Conservation (phyloP, 2,888 invertebrate genomes). For the Melikaiella ostensackeni region DNA sequence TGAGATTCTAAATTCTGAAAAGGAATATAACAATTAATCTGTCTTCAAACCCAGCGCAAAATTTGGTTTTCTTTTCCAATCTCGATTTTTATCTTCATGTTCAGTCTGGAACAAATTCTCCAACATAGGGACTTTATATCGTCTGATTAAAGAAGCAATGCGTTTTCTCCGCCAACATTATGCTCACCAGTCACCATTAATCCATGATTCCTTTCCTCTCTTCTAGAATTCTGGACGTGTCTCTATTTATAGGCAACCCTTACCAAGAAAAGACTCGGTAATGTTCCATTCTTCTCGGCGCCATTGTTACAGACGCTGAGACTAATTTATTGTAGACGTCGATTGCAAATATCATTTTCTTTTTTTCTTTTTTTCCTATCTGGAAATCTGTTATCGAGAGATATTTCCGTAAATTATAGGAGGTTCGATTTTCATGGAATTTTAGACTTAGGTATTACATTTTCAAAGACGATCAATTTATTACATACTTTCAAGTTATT, state of each 20-base stretch:
- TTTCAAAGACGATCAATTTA: neutral
- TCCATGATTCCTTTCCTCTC: neutral
- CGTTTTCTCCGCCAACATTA: constrained; percentile 12
- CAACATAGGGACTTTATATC: neutral
- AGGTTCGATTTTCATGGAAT: too few species aligned
- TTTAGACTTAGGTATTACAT: neutral
- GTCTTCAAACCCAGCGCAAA: too few species aligned
- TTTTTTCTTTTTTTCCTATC: neutral
- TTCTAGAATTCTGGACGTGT: neutral
- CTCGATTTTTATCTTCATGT: neutral
- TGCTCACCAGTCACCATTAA: neutral
- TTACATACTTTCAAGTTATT: neutral
- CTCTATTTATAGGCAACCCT: constrained; percentile 24
- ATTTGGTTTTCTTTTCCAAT: neutral
- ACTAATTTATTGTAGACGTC: constrained; percentile 32
- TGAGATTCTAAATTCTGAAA: too few species aligned
- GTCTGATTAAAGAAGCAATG: neutral
- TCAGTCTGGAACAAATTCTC: neutral
- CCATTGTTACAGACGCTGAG: constrained; percentile 25
- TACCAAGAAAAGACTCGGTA: constrained; percentile 23
- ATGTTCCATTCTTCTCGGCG: constrained; percentile 19
- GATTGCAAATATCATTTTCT: constrained; percentile 28
- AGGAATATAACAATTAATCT: too few species aligned
- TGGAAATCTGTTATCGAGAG: neutral
- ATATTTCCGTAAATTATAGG: neutral